Evolutionary conservation across 2,888 invertebrate species (phyloP), one percentile per base, ranked within the genome.

Genomic region (Pseudococcus viburni): DNA sequence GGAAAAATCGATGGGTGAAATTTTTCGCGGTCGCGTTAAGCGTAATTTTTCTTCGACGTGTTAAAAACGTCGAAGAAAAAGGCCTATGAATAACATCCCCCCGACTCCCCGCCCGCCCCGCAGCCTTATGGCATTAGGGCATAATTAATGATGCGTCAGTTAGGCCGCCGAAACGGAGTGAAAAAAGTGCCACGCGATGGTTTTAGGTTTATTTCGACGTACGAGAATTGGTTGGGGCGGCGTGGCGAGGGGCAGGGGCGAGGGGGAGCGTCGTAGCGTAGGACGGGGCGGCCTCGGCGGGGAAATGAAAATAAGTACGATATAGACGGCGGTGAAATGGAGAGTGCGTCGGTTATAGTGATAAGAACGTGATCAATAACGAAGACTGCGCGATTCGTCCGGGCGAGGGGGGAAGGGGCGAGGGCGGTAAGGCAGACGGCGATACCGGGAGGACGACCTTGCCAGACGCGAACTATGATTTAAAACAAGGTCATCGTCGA

Each of bases 381-480:
- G 86, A 86, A 68, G 68, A 86, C 73, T 86, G 86, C 86, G 86
- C 86, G 86, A 42, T 68, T 19, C 42, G 86, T 46, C 15, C 22
- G n/a, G 87, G 51, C 11, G 26, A 33, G 3, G 26, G 26, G 26
- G 26, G 26, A 3, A 73, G 87, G 48, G 46, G 33, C 19, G 85
- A 39, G 17, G 51, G 51, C 46, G 80, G 87, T 3, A 33, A 33
- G 26, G 26, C 26, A 33, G 26, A 33, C 26, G 26, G 87, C 87
- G 46, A 51, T 77, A 87, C 87, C 80, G 87, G 73, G 77, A 87
- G 87, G 87, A 87, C 87, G 87, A 87, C 87, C 87, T 87, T 87
- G 87, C 87, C 87, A 87, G 87, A 87, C 87, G 87, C 87, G 87
- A 87, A 87, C 87, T 87, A 87, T 87, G 87, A 87, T 87, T 87